Percentiles rank a stretch among this genome's conserved stretches.
Evolutionary conservation across 2,797 vertebrate species (phyloP).

Genomic region (Chelon labrosus): DNA sequence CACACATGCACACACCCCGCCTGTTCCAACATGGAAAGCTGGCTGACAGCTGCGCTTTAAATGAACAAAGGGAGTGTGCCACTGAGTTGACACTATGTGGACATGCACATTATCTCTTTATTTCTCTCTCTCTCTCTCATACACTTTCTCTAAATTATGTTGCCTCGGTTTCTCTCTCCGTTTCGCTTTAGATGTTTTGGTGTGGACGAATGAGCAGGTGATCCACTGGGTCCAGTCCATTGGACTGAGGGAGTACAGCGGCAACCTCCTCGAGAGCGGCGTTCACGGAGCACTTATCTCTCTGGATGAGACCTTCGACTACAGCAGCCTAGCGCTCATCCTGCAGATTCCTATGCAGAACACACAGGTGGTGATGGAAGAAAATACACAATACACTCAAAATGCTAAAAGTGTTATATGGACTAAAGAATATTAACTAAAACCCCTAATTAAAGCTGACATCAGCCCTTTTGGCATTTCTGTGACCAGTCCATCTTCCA

Average conservation of each 20-base stretch:
- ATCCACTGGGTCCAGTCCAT: constrained; percentile 94
- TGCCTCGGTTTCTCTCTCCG: constrained; percentile 9
- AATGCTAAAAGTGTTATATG: neutral
- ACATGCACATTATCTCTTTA: constrained; percentile 71
- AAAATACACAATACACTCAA: neutral
- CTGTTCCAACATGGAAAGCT: constrained; percentile 81
- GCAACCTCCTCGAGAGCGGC: constrained; percentile 92
- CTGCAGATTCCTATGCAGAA: constrained; percentile 98
- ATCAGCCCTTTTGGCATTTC: neutral
- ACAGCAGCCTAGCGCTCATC: constrained; percentile 93
- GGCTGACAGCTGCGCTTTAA: constrained; percentile 81
- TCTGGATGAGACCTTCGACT: constrained; percentile 95
- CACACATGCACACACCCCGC: constrained; percentile 58
- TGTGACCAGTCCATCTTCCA: constrained; percentile 22
- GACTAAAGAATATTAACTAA: neutral
- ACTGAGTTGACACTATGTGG: constrained; percentile 72
- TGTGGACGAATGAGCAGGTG: constrained; percentile 88
- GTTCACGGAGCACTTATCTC: constrained; percentile 93
- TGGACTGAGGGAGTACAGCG: constrained; percentile 93
- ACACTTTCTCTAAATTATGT: neutral
- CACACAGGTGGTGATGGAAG: constrained; percentile 88
- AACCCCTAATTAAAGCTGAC: neutral
- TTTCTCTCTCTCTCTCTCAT: constrained; percentile 30
- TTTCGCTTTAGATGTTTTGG: constrained; percentile 78
- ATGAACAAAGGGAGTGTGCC: constrained; percentile 83